These are phyloP conservation scores for Lemur catta DNA, from an alignment of 2,797 vertebrate species.

Conservation along the genomic window DNA sequence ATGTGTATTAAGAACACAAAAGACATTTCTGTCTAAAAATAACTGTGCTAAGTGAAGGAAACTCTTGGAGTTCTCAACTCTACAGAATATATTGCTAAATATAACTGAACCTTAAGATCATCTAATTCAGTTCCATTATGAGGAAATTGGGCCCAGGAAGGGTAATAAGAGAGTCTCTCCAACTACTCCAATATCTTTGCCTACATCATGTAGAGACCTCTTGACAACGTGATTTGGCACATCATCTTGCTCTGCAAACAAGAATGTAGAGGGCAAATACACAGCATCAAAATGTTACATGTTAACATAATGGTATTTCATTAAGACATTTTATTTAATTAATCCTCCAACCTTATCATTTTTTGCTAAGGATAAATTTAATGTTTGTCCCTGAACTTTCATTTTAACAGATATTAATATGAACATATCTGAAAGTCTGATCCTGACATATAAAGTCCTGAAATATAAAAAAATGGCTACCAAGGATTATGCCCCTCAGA, in stretches of 20 bases:
- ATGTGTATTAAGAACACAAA: background rate
- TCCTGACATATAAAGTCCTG: background rate
- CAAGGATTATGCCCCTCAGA: background rate
- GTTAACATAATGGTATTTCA: background rate
- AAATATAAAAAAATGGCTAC: background rate
- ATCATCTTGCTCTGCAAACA: background rate
- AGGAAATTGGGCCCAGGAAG: background rate
- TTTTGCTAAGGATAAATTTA: background rate
- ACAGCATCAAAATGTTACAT: background rate
- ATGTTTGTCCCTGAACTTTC: background rate
- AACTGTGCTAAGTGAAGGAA: background rate
- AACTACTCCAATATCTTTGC: background rate
- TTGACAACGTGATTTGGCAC: background rate
- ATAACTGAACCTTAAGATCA: background rate
- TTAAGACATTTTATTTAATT: background rate
- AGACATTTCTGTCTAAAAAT: conserved; percentile 19
- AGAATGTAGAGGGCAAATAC: background rate
- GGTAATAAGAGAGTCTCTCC: background rate
- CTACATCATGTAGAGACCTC: background rate
- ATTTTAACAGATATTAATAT: background rate
- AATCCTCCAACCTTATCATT: background rate
- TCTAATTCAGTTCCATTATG: background rate
- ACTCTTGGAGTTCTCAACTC: background rate
- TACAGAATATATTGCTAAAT: background rate
- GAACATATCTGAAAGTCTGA: background rate